A percentile compares a stretch with the other conserved stretches of the same genome.
phyloP scores from a whole-genome alignment of 1,140 invertebrate genomes.

The Polyergus mexicanus region DNA sequence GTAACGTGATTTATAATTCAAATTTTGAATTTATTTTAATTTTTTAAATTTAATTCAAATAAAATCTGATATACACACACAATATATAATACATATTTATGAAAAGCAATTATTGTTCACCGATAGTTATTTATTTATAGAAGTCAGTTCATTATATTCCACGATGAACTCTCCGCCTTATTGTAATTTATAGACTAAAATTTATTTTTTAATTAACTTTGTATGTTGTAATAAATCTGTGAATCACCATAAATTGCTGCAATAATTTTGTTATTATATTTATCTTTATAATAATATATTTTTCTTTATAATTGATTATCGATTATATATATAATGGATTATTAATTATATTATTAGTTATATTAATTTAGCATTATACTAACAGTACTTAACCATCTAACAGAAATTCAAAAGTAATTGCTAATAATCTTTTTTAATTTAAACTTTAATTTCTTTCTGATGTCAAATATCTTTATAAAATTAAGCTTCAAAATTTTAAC shows the following conservation, averaged over 20 bases:
- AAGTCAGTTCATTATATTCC: background rate
- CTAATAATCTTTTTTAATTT: background rate
- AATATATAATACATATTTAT: no score
- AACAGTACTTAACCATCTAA: background rate
- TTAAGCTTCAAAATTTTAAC: background rate
- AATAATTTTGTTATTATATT: slow-evolving; percentile 4
- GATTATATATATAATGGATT: background rate
- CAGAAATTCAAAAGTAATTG: background rate
- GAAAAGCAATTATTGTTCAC: background rate
- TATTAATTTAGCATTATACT: background rate
- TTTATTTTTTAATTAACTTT: slow-evolving; percentile 8
- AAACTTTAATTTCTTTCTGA: background rate
- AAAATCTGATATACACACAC: no score
- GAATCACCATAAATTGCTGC: background rate
- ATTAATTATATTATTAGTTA: no score
- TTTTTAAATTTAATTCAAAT: no score
- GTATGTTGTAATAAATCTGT: background rate
- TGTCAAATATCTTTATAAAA: background rate
- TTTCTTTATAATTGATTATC: background rate
- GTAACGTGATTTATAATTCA: no score
- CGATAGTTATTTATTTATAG: slow-evolving; percentile 32
- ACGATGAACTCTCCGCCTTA: background rate
- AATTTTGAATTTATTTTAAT: no score
- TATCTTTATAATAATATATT: background rate
- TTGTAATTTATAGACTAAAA: slow-evolving; percentile 15